Base-by-base conservation (phyloP, 2,888 invertebrate genomes). In the Eueremaeus valkanovi region DNA sequence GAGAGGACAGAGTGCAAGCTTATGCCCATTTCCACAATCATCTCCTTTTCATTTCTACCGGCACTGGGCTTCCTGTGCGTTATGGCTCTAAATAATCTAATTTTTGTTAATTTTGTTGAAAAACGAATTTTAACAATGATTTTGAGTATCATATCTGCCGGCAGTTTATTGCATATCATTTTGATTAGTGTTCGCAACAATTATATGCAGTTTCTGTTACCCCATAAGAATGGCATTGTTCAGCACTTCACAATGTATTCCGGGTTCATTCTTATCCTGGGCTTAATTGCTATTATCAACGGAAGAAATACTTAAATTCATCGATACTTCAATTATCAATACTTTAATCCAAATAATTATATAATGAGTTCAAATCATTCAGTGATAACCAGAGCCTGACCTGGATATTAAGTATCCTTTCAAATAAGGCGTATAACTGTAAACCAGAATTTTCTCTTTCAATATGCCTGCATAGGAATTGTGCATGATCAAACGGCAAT, bases 181-280 rank as follows among this genome's bases (percentile, higher is more conserved):
- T 13, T 40, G 1, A 40, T 40, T 1, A 24, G 40, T 24, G 24
- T 49, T 24, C 27, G 55, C 5, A 73, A 73, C 55, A 55, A 51
- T 73, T 55, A 73, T 40, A 70, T 68, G 27, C 51, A 42, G 49
- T 36, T 72, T 45, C n/a, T 74, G 29, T 27, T 40, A 29, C 29
- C 72, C 2, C 33, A 42, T 6, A 61, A 55, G 36, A 75, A 63
- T 55, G 72, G 51, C 5, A 72, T 75, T 16, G 16, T 75, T 16
- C 75, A 75, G 21, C 72, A 75, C 27, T 75, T 75, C 45, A 75
- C 72, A 9, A 75, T 75, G 75, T 75, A 75, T 45, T 45, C 72
- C 13, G 75, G 72, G 9, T 75, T 75, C 29, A 75, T 75, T 33
- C 21, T 75, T 8, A 42, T 72, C 13, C 40, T 75, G 40, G 42